phyloP scores from a whole-genome alignment of 2,113 vertebrate species.

The Struthidea cinerea region DNA sequence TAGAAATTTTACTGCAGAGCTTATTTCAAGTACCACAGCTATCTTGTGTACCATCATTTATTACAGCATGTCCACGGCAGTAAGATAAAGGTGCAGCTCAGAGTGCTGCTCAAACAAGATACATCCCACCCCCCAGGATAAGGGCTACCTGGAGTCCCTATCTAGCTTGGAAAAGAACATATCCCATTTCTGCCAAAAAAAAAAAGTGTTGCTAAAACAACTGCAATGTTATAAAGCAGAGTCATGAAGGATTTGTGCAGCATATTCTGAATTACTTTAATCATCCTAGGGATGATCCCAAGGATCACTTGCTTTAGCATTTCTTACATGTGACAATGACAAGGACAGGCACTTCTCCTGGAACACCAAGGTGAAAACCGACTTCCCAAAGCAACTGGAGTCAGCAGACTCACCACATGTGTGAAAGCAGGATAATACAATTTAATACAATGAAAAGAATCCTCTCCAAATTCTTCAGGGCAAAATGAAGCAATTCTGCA shows the following conservation, averaged over 20 bases:
- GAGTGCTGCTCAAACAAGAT: neutral
- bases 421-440: neutral
- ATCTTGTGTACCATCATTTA: neutral
- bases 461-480: neutral
- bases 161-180: neutral
- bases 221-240: neutral
- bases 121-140: neutral
- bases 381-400: neutral
- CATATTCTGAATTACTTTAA: neutral
- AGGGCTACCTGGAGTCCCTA: neutral
- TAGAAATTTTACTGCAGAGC: neutral
- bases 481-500: neutral
- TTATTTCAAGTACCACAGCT: neutral
- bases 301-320: neutral
- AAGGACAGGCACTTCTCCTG: neutral
- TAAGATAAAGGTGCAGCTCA: neutral
- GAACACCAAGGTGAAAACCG: neutral
- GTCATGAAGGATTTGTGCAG: neutral
- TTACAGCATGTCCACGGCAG: neutral
- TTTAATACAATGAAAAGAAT: neutral
- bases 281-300: neutral
- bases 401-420: neutral
- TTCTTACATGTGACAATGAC: neutral
- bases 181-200: neutral
- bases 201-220: neutral